Percentiles rank a stretch among this genome's conserved stretches.
Conservation (phyloP, 2,113 vertebrate genomes). For the Eulacestoma nigropectus region DNA sequence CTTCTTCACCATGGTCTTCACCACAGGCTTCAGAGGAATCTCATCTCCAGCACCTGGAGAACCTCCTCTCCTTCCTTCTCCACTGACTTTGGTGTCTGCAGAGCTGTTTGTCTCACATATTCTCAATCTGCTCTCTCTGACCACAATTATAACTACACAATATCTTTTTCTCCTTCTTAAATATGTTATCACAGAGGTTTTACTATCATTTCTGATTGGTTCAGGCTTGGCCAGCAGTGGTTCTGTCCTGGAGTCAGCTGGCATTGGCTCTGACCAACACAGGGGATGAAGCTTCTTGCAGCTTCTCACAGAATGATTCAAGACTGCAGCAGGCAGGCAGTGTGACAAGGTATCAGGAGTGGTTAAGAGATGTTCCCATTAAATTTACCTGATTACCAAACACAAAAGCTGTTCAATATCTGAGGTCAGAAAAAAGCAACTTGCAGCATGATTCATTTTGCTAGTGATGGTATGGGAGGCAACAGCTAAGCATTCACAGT, state of each 20-base stretch:
- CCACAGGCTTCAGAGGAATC: background rate
- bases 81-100: background rate
- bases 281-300: background rate
- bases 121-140: background rate
- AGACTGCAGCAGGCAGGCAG: background rate
- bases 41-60: rapidly evolving
- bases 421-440: background rate
- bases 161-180: background rate
- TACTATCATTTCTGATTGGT: background rate
- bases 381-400: background rate
- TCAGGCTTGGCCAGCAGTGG: background rate
- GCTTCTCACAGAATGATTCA: background rate
- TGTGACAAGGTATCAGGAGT: background rate
- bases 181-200: background rate
- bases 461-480: background rate
- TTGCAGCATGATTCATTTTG: background rate
- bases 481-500: background rate
- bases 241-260: background rate
- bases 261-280: rapidly evolving
- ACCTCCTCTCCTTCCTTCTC: background rate
- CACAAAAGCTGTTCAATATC: background rate
- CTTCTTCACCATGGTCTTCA: background rate
- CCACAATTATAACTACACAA: background rate
- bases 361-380: background rate
- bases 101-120: background rate